Conservation (phyloP, 2,113 vertebrate genomes). For the Triplophysa siluroides region DNA sequence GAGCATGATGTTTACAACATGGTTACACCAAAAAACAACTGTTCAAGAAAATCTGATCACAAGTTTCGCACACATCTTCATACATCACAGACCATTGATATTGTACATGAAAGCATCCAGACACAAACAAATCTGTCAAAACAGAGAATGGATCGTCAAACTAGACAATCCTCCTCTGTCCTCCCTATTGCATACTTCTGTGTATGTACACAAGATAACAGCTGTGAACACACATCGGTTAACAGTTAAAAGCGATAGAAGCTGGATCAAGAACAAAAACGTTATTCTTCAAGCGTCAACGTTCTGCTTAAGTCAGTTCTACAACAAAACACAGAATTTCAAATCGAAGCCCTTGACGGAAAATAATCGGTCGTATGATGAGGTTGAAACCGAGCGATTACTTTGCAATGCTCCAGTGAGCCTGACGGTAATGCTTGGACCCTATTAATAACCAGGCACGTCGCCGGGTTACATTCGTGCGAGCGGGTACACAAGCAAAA, state of each 20-base stretch:
- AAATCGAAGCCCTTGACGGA: neutral
- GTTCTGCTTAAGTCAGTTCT: neutral
- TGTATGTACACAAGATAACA: neutral
- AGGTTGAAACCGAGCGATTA: neutral
- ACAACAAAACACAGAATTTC: neutral
- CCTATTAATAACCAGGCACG: constrained; percentile 54
- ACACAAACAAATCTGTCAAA: too few relatives aligned
- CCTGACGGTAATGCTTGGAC: constrained; percentile 25
- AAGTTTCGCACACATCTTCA: too few relatives aligned
- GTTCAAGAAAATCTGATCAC: too few relatives aligned
- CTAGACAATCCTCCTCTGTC: neutral
- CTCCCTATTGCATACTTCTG: neutral
- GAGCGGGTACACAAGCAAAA: constrained; percentile 31
- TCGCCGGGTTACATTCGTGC: constrained; percentile 47
- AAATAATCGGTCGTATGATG: neutral
- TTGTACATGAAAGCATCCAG: neutral
- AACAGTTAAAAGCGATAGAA: neutral
- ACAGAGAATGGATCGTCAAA: neutral
- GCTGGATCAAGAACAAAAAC: neutral
- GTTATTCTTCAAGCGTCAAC: too few relatives aligned
- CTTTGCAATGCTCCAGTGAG: neutral
- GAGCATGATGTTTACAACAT: too few relatives aligned
- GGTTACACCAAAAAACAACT: too few relatives aligned
- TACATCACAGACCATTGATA: neutral
- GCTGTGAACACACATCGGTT: neutral